Conservation (phyloP, 2,113 vertebrate species). For the Tyrannus savana region DNA sequence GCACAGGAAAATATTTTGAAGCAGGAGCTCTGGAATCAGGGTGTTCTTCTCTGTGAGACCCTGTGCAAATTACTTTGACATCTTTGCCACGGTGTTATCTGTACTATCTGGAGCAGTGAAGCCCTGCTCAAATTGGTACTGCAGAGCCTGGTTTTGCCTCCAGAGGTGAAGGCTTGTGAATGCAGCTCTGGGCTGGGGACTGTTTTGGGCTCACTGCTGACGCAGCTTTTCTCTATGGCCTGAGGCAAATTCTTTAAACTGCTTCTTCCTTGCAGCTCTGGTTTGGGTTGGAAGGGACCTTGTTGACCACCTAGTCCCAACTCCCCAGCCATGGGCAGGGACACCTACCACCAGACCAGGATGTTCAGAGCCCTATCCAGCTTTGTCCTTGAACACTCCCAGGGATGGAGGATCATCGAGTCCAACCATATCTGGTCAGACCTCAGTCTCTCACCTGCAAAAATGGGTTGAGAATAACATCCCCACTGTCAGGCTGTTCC, state of each 20-base stretch:
- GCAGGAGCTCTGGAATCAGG: not conserved
- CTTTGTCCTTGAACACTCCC: not conserved
- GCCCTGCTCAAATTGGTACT: fast-evolving
- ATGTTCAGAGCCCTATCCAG: not conserved
- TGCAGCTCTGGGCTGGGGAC: not conserved
- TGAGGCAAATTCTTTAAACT: not conserved
- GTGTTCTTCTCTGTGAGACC: not conserved
- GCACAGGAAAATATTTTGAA: not conserved
- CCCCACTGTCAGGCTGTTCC: not conserved
- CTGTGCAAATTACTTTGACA: not conserved
- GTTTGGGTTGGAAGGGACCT: not conserved
- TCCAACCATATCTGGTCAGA: not conserved
- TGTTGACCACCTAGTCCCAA: not conserved
- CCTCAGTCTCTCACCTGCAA: not conserved
- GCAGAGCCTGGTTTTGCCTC: not conserved
- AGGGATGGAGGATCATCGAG: not conserved
- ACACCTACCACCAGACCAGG: not conserved
- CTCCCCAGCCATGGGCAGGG: not conserved
- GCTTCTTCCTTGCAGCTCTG: not conserved
- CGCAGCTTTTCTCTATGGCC: not conserved
- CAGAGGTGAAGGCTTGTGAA: not conserved
- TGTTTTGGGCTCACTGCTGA: not conserved
- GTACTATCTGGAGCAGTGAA: not conserved
- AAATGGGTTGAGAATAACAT: not conserved
- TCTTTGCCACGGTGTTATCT: fast-evolving